Evolutionary conservation across 2,797 vertebrate genomes (phyloP), one percentile per base, ranked within the genome.

Genomic region (Karalla daura): DNA sequence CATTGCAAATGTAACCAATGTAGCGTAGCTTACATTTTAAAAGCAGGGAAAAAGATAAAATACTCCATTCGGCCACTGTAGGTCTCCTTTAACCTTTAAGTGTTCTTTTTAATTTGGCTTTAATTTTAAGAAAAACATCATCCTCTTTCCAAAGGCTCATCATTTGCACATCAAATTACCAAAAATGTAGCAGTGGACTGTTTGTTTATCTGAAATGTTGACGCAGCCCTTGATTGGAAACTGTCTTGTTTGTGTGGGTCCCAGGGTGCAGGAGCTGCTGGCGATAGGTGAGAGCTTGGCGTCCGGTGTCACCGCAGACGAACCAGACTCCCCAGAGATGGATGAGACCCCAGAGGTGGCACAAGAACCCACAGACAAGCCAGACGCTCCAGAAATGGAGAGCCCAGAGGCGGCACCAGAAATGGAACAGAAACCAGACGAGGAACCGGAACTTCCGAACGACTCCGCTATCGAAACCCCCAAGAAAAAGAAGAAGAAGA

Each of bases 401-500:
- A 46, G 15, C 2, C 27, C 45, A 4, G 81, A 85, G 49, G 27
- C 17, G 0, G 45, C 23, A 2, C 27, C 74, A 28, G 84, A 86
- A 50, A n/a, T n/a, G n/a, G n/a, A n/a, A n/a, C n/a, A n/a, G n/a
- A n/a, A n/a, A n/a, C n/a, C n/a, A n/a, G n/a, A n/a, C n/a, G n/a
- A n/a, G n/a, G n/a, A n/a, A n/a, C n/a, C n/a, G n/a, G n/a, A n/a
- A n/a, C 25, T 68, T 15, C 37, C 30, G 2, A 70, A 77, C 13
- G 58, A 70, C 15, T 8, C 37, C 10, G 27, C 68, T 1, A 77
- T 70, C 0, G 45, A 55, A 11, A 32, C 45, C 0, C 72, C 76
- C 0, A 85, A 82, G 39, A 87, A 83, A 3, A 92, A 91, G 41
- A 95, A 94, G 73, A 93, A 91, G 14, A 93, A 92, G 68, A 93